Evolutionary conservation across 2,113 vertebrate genomes (phyloP).

Genomic region (Saccopteryx bilineata): DNA sequence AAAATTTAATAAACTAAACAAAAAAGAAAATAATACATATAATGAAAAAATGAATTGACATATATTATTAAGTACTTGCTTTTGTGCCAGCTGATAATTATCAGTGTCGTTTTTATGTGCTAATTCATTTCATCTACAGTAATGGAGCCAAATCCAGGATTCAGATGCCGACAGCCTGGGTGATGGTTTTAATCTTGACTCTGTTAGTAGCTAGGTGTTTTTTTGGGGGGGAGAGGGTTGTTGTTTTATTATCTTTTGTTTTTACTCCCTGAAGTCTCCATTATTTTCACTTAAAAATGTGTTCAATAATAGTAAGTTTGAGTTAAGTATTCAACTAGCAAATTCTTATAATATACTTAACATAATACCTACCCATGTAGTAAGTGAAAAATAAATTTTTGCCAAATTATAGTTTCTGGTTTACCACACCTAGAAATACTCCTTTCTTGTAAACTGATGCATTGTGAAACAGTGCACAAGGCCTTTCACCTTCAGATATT

Average conservation of each 20-base stretch:
- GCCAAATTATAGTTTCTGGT: slow-evolving; percentile 3
- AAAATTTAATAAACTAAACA: slow-evolving; percentile 13
- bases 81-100: background rate
- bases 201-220: background rate
- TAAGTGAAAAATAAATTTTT: background rate
- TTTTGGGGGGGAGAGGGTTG: background rate
- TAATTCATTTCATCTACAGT: background rate
- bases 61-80: background rate
- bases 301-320: background rate
- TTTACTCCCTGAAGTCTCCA: background rate
- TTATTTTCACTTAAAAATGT: slow-evolving; percentile 38
- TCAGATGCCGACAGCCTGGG: background rate
- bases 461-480: background rate
- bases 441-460: background rate
- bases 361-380: background rate
- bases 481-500: background rate
- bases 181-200: background rate
- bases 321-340: background rate
- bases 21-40: background rate
- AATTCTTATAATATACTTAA: background rate
- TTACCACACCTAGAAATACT: slow-evolving; percentile 21
- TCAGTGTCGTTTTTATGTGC: background rate
- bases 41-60: background rate
- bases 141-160: background rate
- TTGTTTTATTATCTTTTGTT: background rate